Conservation (phyloP, 2,888 invertebrate species). For the Amiota mariae region DNA sequence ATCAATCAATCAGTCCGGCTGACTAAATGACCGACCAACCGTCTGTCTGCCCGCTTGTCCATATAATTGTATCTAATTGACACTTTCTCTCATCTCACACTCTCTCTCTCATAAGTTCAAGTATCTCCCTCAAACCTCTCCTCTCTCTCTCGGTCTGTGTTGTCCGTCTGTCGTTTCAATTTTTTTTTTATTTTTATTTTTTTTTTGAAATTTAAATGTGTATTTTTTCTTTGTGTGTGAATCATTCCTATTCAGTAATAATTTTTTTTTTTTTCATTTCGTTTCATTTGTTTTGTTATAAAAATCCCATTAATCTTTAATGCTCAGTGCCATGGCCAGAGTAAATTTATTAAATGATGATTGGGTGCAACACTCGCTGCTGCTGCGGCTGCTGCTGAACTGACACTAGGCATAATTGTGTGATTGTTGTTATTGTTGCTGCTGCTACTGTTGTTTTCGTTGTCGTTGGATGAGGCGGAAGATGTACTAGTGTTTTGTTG, state of each 20-base stretch:
- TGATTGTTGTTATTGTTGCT: slow-evolving; percentile 62
- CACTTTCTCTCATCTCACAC: neutral
- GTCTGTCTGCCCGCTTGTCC: slow-evolving; percentile 10
- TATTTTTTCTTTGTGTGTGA: too few relatives aligned
- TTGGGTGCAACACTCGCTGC: slow-evolving; percentile 65
- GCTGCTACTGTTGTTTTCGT: slow-evolving; percentile 62
- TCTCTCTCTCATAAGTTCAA: neutral
- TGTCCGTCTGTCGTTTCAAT: slow-evolving; percentile 15
- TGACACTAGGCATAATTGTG: slow-evolving; percentile 49
- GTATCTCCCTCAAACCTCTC: too few relatives aligned
- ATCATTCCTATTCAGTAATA: too few relatives aligned
- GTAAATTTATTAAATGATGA: slow-evolving; percentile 71
- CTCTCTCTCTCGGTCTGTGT: neutral
- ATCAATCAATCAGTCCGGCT: too few relatives aligned
- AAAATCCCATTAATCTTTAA: neutral
- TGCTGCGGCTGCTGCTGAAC: slow-evolving; percentile 3
- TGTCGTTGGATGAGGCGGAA: slow-evolving; percentile 63
- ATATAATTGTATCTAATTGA: too few relatives aligned
- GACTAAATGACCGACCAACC: neutral
- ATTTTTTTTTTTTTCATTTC: too few relatives aligned
- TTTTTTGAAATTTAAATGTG: too few relatives aligned
- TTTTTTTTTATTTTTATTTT: too few relatives aligned
- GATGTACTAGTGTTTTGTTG: slow-evolving; percentile 67
- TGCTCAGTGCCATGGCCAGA: slow-evolving; percentile 69
- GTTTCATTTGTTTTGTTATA: neutral